Evolutionary conservation across 2,888 invertebrate species (phyloP).

Genomic region (Tipula vernalis): DNA sequence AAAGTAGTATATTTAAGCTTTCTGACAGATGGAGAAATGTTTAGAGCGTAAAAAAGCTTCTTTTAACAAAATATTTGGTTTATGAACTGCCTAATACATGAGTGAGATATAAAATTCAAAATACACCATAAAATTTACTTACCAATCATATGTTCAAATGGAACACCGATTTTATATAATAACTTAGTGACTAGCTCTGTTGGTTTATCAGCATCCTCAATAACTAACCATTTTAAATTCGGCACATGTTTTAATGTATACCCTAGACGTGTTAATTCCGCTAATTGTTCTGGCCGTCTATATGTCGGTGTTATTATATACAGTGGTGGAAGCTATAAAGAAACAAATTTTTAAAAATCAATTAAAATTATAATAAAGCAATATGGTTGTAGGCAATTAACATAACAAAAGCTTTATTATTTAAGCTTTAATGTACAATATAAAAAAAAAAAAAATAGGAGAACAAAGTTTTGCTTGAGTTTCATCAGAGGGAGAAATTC

Average conservation of each 20-base stretch:
- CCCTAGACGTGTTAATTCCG: slow-evolving; percentile 62
- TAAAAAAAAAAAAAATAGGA: background rate
- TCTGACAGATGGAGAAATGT: too few relatives aligned
- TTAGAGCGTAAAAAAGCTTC: too few relatives aligned
- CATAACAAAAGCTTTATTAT: background rate
- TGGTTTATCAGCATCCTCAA: slow-evolving; percentile 50
- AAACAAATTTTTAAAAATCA: background rate
- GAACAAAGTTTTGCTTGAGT: background rate
- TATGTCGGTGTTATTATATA: slow-evolving; percentile 66
- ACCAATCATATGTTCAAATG: slow-evolving; percentile 46
- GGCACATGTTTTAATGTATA: slow-evolving; percentile 55
- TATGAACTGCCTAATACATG: too few relatives aligned
- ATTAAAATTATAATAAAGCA: background rate
- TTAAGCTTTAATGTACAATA: background rate
- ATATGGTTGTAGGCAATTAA: background rate
- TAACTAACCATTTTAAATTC: slow-evolving; percentile 59
- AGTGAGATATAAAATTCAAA: too few relatives aligned
- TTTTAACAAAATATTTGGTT: too few relatives aligned
- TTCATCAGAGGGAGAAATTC: background rate
- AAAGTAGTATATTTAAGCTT: too few relatives aligned
- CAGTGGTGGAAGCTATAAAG: slow-evolving; percentile 37
- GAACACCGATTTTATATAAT: slow-evolving; percentile 40
- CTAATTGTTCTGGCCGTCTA: slow-evolving; percentile 60
- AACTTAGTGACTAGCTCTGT: slow-evolving; percentile 39
- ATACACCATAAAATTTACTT: slow-evolving; percentile 21